Conservation (phyloP, 2,888 invertebrate species). For the Tetranychus piercei region DNA sequence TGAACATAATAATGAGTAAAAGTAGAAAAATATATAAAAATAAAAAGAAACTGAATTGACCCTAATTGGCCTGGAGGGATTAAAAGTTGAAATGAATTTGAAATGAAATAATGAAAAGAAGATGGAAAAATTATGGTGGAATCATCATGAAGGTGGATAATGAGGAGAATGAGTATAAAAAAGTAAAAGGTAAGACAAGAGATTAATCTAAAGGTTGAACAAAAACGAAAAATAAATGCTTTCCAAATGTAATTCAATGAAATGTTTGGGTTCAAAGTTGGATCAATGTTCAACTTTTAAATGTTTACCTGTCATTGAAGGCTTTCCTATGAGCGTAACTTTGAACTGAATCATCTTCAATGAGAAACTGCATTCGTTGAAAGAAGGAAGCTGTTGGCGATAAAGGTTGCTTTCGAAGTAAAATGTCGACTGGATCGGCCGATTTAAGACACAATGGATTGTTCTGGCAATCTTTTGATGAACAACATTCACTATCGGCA, state of each 20-base stretch:
- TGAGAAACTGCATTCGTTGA: conserved; percentile 88
- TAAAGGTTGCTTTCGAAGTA: conserved; percentile 84
- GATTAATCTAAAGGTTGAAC: too few species aligned
- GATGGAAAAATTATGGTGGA: background rate
- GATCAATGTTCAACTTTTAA: background rate
- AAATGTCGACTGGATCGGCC: conserved; percentile 86
- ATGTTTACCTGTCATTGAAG: conserved; percentile 86
- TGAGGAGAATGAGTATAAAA: conserved; percentile 26
- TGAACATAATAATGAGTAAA: too few species aligned
- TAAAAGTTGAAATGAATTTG: conserved; percentile 18
- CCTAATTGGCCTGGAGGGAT: conserved; percentile 14
- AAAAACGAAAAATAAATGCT: too few species aligned
- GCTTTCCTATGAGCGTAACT: conserved; percentile 92
- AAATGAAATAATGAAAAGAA: conserved; percentile 3
- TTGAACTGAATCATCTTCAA: conserved; percentile 95
- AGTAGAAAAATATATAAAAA: too few species aligned
- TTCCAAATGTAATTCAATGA: too few species aligned
- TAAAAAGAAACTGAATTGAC: background rate
- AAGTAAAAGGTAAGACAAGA: too few species aligned
- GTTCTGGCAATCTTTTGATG: conserved; percentile 62
- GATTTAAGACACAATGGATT: conserved; percentile 83
- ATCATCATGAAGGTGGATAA: conserved; percentile 15
- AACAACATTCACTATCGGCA: conserved; percentile 95
- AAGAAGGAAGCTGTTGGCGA: conserved; percentile 92
- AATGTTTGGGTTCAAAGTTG: too few species aligned